Percentiles rank a stretch among this genome's conserved stretches.
Conservation (phyloP, 1,140 invertebrate species). For the Pseudomyrmex pallidus region DNA sequence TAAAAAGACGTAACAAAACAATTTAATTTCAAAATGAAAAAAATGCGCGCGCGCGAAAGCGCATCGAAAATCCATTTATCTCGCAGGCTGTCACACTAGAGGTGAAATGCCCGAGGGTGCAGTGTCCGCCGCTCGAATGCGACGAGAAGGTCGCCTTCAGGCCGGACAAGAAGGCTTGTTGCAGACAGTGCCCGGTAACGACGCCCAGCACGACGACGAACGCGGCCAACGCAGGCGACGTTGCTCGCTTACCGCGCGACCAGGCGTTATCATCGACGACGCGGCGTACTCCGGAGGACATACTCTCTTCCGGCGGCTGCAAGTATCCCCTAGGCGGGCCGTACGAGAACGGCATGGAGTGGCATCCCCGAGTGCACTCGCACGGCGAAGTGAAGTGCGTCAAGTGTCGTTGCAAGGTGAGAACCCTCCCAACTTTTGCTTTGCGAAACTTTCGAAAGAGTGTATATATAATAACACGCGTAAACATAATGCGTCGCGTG, state of each 20-base stretch:
- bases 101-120: conserved; percentile 90
- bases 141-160: conserved; percentile 89
- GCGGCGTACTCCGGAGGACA: conserved; percentile 87
- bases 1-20: neutral
- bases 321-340: conserved; percentile 89
- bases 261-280: conserved; percentile 75
- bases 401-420: conserved; percentile 94
- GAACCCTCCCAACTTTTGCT: too few species aligned
- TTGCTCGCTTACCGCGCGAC: conserved; percentile 73
- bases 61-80: conserved; percentile 53
- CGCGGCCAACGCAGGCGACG: conserved; percentile 71
- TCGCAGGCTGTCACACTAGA: conserved; percentile 87
- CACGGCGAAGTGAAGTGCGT: conserved; percentile 94
- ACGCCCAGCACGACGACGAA: conserved; percentile 76
- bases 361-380: conserved; percentile 93
- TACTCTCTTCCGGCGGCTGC: conserved; percentile 91
- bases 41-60: neutral
- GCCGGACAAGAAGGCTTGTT: conserved; percentile 91
- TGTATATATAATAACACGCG: neutral
- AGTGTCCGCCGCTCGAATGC: conserved; percentile 91
- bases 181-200: conserved; percentile 90
- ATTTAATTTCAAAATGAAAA: too few species aligned
- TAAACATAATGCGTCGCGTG: too few species aligned
- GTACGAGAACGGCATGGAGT: conserved; percentile 92
- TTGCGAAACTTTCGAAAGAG: neutral